These are phyloP conservation scores for Ictidomys tridecemlineatus DNA, from an alignment of 2,113 vertebrate species.

Conservation along the genomic window DNA sequence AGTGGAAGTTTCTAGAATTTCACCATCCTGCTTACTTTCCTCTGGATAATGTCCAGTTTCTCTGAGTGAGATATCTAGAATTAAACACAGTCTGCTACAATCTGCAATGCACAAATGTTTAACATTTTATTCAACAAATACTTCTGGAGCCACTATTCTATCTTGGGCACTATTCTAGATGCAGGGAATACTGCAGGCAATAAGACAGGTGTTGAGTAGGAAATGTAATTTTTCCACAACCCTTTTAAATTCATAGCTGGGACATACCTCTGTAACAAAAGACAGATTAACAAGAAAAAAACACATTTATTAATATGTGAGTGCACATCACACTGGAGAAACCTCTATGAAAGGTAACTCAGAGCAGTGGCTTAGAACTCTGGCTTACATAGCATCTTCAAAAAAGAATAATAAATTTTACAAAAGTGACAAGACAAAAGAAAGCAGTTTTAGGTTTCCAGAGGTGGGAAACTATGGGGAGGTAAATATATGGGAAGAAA, in stretches of 20 bases:
- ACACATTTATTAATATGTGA: neutral
- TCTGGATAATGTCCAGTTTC: neutral
- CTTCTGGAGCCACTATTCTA: neutral
- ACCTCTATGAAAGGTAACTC: neutral
- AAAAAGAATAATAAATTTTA: neutral
- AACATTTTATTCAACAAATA: constrained; percentile 6
- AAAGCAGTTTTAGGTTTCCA: neutral
- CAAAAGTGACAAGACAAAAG: neutral
- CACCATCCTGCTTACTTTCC: neutral
- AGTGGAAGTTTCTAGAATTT: constrained; percentile 16
- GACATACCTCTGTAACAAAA: neutral
- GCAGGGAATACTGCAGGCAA: neutral
- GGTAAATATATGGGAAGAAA: neutral
- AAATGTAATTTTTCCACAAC: neutral
- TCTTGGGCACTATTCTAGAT: neutral
- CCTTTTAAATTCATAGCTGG: neutral
- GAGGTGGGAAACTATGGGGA: neutral
- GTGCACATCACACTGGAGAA: neutral
- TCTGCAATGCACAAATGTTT: neutral
- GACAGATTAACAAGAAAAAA: neutral
- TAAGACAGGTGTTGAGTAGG: neutral
- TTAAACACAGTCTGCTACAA: neutral
- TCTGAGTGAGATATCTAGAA: neutral
- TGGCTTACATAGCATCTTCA: neutral
- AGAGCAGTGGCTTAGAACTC: neutral